Base-by-base conservation (phyloP, 2,113 vertebrate species). In the Caloenas nicobarica region DNA sequence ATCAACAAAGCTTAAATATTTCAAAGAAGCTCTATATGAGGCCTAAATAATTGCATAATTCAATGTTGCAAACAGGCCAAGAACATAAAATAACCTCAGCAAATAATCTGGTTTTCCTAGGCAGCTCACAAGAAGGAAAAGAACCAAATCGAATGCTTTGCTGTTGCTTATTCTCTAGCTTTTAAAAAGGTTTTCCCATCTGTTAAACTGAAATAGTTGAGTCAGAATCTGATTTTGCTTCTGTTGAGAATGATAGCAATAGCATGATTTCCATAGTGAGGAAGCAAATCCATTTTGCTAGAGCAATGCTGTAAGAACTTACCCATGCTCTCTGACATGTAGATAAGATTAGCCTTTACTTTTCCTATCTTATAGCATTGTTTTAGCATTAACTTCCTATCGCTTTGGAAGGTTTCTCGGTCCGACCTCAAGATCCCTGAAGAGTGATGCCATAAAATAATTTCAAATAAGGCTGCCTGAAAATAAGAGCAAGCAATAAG, bases 291-390 rank as follows among this genome's bases (percentile, higher is more conserved):
- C 16, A 42, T 88, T 96, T 91, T 79, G 53, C 65, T 51, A 81
- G 56, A 88, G 42, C 70, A 86, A 57, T 86, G 72, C 19, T 76
- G 26, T 53, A 86, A 90, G 53, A 96, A 91, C 23, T 66, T 93
- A 62, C 31, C 51, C 58, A 16, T 78, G 18, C 25, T 86, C 56
- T 85, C 60, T 90, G 88, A 92, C 50, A 56, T 29, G 34, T 16
- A 93, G 90, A 88, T 96, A 93, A 88, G 33, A n/a, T 86, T 94
- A 88, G 9, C 33, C 36, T 72, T 91, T 81, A 72, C 44, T 42
- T 88, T 84, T 92, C 42, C 38, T 93, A 46, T 54, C 82, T 36
- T 34, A 96, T 73, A 89, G 19, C 48, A 46, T 93, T 90, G 56
- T 81, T 93, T 90, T 56, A 88, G 23, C 48, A 88, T 46, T 44